phyloP scores from a whole-genome alignment of 2,113 vertebrate genomes.

The Myodes glareolus region DNA sequence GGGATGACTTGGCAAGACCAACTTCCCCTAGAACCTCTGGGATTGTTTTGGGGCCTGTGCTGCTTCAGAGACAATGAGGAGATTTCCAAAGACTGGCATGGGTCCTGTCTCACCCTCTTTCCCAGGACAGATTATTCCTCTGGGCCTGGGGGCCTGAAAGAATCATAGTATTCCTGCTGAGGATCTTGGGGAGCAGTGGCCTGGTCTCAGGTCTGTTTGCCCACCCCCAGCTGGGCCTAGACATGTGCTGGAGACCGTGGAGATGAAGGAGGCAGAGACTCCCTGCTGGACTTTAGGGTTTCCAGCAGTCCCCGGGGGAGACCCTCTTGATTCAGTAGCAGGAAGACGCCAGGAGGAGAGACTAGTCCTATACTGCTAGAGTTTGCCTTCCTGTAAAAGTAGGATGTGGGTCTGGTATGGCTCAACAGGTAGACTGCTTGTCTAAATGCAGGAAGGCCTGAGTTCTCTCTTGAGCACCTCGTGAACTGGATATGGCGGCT shows the following conservation, averaged over 20 bases:
- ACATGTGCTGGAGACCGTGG: not conserved
- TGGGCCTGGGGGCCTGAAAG: not conserved
- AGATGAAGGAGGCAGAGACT: not conserved
- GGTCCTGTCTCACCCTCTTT: not conserved
- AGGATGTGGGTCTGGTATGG: not conserved
- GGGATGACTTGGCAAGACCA: not conserved
- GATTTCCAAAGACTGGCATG: not conserved
- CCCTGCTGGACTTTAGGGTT: not conserved
- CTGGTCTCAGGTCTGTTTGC: not conserved
- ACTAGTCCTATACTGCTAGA: not conserved
- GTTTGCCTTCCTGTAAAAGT: not conserved
- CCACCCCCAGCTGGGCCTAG: not conserved
- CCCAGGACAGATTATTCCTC: not conserved
- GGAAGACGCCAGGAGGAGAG: not conserved
- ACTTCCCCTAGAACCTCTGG: not conserved
- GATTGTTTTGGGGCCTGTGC: not conserved
- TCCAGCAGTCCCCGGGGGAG: too few relatives aligned
- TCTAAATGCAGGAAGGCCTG: not conserved
- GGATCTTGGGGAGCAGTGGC: not conserved
- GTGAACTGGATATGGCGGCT: not conserved
- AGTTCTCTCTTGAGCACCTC: not conserved
- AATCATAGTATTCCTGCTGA: not conserved
- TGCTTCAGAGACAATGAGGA: not conserved
- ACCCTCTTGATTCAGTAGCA: not conserved
- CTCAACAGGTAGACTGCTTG: not conserved